A percentile compares a stretch with the other conserved stretches of the same genome.
Evolutionary conservation across 1,140 invertebrate species (phyloP).

Genomic region (Pseudobourletiella spinata): DNA sequence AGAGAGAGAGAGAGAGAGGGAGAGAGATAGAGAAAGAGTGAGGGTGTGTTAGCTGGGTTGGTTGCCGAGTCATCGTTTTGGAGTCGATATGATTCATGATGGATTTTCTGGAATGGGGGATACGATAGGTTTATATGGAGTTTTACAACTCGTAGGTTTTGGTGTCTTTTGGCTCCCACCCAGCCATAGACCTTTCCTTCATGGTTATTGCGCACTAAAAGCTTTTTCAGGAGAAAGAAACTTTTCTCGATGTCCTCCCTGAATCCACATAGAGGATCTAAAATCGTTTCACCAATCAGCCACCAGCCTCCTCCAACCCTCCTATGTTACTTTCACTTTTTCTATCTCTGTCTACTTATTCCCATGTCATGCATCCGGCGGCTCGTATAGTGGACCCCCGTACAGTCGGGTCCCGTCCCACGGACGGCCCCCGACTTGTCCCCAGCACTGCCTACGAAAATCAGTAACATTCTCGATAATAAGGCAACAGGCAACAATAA

Average conservation of each 20-base stretch:
- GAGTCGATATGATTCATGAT: constrained; percentile 33
- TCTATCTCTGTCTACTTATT: too few relatives aligned
- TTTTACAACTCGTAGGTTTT: constrained; percentile 11
- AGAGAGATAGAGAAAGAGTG: neutral
- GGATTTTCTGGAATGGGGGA: constrained; percentile 24
- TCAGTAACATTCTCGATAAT: too few relatives aligned
- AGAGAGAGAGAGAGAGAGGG: too few relatives aligned
- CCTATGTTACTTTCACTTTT: neutral
- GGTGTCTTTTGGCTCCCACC: constrained; percentile 18
- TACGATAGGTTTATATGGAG: constrained; percentile 8
- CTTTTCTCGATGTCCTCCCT: constrained; percentile 3
- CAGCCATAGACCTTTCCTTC: constrained; percentile 15
- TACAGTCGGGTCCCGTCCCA: too few relatives aligned
- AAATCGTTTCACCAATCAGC: too few relatives aligned
- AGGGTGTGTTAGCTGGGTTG: neutral
- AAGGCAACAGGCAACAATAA: too few relatives aligned
- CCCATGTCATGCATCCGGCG: too few relatives aligned
- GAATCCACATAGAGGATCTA: too few relatives aligned
- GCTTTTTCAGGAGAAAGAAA: constrained; percentile 17
- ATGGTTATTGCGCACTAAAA: constrained; percentile 19
- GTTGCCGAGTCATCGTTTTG: constrained; percentile 30
- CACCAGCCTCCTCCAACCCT: neutral
- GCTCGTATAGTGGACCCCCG: too few relatives aligned
- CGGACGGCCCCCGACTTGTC: too few relatives aligned
- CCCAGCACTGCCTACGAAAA: too few relatives aligned